These are phyloP conservation scores for Alsophila aescularia DNA, from an alignment of 2,888 invertebrate species.

Conservation along the genomic window DNA sequence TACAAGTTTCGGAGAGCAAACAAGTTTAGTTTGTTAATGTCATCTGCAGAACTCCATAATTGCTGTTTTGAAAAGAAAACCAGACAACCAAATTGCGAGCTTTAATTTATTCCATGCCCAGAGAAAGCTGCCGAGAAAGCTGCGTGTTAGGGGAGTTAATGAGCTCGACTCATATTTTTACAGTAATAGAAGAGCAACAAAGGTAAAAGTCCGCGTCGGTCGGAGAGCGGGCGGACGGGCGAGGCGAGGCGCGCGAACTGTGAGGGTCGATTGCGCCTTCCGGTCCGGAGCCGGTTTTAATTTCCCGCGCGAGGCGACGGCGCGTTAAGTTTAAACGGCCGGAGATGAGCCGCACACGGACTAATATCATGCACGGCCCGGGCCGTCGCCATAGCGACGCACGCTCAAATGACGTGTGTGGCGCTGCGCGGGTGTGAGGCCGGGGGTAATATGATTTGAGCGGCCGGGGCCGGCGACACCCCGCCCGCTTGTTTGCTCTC, in stretches of 20 bases:
- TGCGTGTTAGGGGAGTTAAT: slow-evolving; percentile 18
- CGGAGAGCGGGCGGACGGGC: slow-evolving; percentile 32
- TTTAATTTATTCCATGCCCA: slow-evolving; percentile 6
- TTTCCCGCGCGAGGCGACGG: slow-evolving; percentile 74
- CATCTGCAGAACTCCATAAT: neutral
- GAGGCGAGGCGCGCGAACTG: slow-evolving; percentile 42
- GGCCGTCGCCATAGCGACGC: slow-evolving; percentile 88
- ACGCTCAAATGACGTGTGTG: slow-evolving; percentile 88
- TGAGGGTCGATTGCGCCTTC: slow-evolving; percentile 71
- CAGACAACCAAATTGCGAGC: neutral
- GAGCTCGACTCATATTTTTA: slow-evolving; percentile 21
- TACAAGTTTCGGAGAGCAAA: neutral
- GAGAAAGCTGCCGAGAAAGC: slow-evolving; percentile 2
- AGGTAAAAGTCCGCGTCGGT: slow-evolving; percentile 24
- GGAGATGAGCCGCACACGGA: slow-evolving; percentile 82
- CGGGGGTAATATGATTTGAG: slow-evolving; percentile 84
- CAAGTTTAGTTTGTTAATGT: neutral
- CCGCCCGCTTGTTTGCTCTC: slow-evolving; percentile 84
- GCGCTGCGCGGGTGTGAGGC: slow-evolving; percentile 70
- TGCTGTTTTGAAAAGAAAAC: neutral
- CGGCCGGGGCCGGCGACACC: slow-evolving; percentile 73
- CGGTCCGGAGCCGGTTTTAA: slow-evolving; percentile 81
- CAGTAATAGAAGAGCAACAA: slow-evolving; percentile 21
- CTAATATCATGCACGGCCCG: slow-evolving; percentile 85
- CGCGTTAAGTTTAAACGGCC: slow-evolving; percentile 80